Conservation (phyloP, 2,888 invertebrate species). For the Plagiodera versicolora region DNA sequence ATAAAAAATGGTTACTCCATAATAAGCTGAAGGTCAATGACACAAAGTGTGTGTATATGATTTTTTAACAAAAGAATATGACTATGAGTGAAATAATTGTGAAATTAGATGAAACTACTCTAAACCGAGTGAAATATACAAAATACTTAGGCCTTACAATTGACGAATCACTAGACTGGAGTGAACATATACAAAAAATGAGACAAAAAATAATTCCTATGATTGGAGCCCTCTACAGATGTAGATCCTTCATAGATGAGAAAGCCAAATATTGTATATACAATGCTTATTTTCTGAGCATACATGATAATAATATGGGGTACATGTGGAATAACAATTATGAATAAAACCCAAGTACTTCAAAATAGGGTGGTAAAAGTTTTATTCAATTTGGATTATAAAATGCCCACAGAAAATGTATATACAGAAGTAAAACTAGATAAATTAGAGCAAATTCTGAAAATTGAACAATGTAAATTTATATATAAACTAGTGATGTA, state of each 20-base stretch:
- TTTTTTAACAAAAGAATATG: not conserved
- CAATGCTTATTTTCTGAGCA: not conserved
- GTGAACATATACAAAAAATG: slow-evolving; percentile 5
- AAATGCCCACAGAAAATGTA: slow-evolving; percentile 5
- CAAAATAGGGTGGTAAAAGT: not conserved
- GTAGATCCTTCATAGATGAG: not conserved
- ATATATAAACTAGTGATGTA: too few species aligned
- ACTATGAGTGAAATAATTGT: not conserved
- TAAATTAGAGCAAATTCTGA: not conserved
- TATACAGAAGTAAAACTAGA: not conserved
- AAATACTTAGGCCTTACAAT: slow-evolving; percentile 8
- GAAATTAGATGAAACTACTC: not conserved
- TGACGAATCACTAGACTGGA: slow-evolving; percentile 1
- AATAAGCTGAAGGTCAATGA: not conserved
- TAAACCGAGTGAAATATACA: not conserved
- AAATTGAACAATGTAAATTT: not conserved
- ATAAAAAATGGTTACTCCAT: not conserved
- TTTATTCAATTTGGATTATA: not conserved
- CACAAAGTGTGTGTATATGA: not conserved
- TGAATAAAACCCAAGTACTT: not conserved
- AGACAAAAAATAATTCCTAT: not conserved
- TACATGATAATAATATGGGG: too few species aligned
- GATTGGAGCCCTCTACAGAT: not conserved
- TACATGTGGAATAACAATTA: too few species aligned
- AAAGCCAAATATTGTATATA: not conserved